Base-by-base conservation (phyloP, 2,797 vertebrate genomes). In the Iguana delicatissima region DNA sequence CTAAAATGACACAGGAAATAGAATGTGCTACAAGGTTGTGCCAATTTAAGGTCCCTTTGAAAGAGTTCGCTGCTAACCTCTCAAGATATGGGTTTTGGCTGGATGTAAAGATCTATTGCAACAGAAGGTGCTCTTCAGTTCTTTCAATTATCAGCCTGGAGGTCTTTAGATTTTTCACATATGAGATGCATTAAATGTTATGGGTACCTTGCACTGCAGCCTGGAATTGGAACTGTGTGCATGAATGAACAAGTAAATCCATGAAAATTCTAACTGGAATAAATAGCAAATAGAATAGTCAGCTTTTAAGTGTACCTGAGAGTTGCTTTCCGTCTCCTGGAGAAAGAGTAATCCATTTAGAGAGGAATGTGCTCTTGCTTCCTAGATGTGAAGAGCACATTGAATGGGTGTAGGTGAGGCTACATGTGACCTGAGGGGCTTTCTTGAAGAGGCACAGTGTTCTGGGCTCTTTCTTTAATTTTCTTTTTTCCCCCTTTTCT, bases 311-410 rank as follows among this genome's bases (percentile, higher is more conserved):
- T 57, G 22, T 84, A 89, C 80, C 38, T 91, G 80, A 89, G 55
- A 7, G 86, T 67, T 67, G 76, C 38, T 32, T 46, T 35, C 42
- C 20, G 90, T 85, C 89, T 87, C 79, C 67, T 88, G 79, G 86
- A 84, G 89, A 52, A 94, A 90, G 32, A 90, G 35, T 64, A 50
- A 89, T 92, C 93, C 83, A 93, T 96, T 95, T 95, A 90, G 72
- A 89, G 86, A 91, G 91, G 93, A 95, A 95, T 95, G 91, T 92
- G 79, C 89, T 94, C 89, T 92, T 93, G 91, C 62, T 72, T 94
- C 92, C 92, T 84, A 42, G 35, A 20, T 0, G 29, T 69, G 10
- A 93, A 93, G 24, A 89, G 86, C 89, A 90, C 91, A 59, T 24
- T 8, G 1, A 20, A 80, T 0, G 5, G 94, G 94, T 10, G 86